Evolutionary conservation across 2,888 invertebrate species (phyloP).

Genomic region (Drosophila imparisetae): DNA sequence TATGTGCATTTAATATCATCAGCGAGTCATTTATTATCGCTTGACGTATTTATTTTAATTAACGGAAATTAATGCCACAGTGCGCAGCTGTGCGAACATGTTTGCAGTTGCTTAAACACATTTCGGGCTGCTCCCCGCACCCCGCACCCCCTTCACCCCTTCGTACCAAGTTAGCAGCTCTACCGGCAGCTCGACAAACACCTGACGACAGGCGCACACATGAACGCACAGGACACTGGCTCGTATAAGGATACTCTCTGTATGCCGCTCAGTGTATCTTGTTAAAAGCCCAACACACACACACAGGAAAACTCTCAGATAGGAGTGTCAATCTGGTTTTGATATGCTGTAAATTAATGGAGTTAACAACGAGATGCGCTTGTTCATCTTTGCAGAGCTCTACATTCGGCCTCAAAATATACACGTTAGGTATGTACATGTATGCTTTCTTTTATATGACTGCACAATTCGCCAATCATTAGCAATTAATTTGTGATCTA

Average conservation of each 20-base stretch:
- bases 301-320: constrained; percentile 14
- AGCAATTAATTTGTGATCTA: neutral
- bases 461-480: constrained; percentile 22
- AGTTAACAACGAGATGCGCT: constrained; percentile 55
- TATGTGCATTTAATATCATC: constrained; percentile 68
- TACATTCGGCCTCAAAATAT: neutral
- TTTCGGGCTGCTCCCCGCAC: constrained; percentile 32
- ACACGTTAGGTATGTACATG: neutral
- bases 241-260: constrained; percentile 49
- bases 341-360: constrained; percentile 69
- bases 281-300: constrained; percentile 22
- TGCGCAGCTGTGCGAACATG: constrained; percentile 71
- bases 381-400: constrained; percentile 2
- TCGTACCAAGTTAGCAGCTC: neutral
- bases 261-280: constrained; percentile 26
- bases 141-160: neutral
- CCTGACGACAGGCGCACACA: constrained; percentile 54
- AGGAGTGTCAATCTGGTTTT: constrained; percentile 68
- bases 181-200: constrained; percentile 36
- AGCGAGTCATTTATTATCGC: constrained; percentile 78
- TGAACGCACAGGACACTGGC: constrained; percentile 58
- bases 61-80: constrained; percentile 80
- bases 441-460: neutral
- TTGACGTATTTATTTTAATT: constrained; percentile 81
- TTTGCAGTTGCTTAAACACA: constrained; percentile 71